A percentile compares a stretch with the other conserved stretches of the same genome.
Conservation (phyloP, 2,797 vertebrate genomes). For the Rhynchotus rufescens region DNA sequence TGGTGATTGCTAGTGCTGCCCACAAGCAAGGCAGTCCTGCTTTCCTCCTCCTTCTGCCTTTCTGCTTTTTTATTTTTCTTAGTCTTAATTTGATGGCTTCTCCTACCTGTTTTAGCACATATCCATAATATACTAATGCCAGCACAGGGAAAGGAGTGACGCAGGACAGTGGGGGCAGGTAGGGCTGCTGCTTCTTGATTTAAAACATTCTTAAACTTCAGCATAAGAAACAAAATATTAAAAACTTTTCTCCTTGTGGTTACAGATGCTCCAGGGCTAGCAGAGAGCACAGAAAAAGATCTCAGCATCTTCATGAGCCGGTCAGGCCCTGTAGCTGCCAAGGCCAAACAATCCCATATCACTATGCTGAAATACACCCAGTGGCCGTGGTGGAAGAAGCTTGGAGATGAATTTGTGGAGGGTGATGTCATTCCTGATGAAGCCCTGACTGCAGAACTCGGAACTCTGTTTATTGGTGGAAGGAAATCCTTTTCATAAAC, state of each 20-base stretch:
- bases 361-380: slow-evolving; percentile 81
- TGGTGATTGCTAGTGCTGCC: not conserved
- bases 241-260: slow-evolving; percentile 22
- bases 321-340: slow-evolving; percentile 83
- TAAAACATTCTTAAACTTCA: not conserved
- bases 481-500: slow-evolving; percentile 69
- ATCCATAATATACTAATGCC: not conserved
- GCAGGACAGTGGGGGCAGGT: not conserved
- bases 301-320: slow-evolving; percentile 84
- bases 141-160: not conserved
- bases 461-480: slow-evolving; percentile 84
- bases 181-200: not conserved
- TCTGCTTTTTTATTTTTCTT: not conserved
- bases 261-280: slow-evolving; percentile 88
- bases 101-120: not conserved
- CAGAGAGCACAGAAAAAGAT: slow-evolving; percentile 76
- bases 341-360: slow-evolving; percentile 87
- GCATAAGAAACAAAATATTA: not conserved
- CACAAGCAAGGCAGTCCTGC: not conserved
- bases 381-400: slow-evolving; percentile 92
- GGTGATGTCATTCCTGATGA: slow-evolving; percentile 73
- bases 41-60: not conserved
- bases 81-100: not conserved
- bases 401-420: slow-evolving; percentile 80
- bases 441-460: slow-evolving; percentile 83